A percentile compares a stretch with the other conserved stretches of the same genome.
These are phyloP conservation scores for Sphenodon punctatus DNA, from an alignment of 2,797 vertebrate species.

Conservation along the genomic window DNA sequence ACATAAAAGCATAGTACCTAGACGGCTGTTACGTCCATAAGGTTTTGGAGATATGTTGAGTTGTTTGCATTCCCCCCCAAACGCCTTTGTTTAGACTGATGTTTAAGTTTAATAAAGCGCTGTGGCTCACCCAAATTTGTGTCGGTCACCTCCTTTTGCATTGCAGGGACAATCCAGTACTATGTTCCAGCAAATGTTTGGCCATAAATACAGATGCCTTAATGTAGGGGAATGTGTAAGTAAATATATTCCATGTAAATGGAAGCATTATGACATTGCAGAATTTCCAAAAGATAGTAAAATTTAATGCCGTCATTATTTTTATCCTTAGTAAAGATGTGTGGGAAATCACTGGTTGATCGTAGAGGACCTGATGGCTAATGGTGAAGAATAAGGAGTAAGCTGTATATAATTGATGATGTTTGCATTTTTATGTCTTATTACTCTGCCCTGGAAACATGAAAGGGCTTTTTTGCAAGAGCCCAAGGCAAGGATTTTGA, in stretches of 20 bases:
- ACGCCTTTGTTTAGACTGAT: no score
- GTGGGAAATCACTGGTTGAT: background rate
- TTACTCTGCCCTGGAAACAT: background rate
- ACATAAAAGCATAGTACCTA: no score
- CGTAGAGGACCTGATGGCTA: background rate
- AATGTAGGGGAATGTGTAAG: background rate
- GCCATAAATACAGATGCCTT: background rate
- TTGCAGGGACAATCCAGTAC: no score
- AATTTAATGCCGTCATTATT: background rate
- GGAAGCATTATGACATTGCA: background rate
- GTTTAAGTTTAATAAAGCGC: no score
- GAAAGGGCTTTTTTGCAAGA: background rate
- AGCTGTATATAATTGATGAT: background rate
- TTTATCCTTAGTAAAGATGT: background rate
- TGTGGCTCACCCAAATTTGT: no score
- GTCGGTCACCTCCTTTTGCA: no score
- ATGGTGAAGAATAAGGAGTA: background rate
- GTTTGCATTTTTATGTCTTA: background rate
- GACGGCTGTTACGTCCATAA: no score
- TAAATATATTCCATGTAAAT: background rate
- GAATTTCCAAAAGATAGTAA: background rate
- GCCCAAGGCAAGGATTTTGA: conserved; percentile 7
- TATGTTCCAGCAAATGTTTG: background rate
- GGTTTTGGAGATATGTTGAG: no score
- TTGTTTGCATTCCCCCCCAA: no score